Evolutionary conservation across 1,140 invertebrate genomes (phyloP), one percentile per base, ranked within the genome.

Genomic region (Cryptotermes secundus): DNA sequence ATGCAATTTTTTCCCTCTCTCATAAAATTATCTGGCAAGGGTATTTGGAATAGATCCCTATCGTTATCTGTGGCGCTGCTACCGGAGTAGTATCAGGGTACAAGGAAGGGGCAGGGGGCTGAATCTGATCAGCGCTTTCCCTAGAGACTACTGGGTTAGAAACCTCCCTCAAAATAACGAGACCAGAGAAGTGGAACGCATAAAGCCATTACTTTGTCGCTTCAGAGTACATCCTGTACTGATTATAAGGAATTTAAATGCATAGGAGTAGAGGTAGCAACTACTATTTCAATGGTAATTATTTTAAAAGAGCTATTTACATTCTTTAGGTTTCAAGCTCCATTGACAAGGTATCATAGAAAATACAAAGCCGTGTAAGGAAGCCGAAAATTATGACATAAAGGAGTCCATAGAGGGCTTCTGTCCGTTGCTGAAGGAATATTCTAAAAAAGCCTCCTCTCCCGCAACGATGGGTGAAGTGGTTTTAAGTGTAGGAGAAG

Each of bases 191-290:
- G 14, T 72, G n/a, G n/a, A 72, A n/a, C 59, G 26, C 59, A 72
- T 72, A 72, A 31, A 72, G 59, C 59, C 59, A 49, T 49, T 49
- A 19, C 16, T 31, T 72, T 72, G 59, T 31, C 26, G 31, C 59
- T 31, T 72, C 26, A 3, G 59, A 72, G n/a, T 49, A 49, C 22
- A 19, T 19, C 16, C 45, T 19, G 16, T 22, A 49, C 45, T 49
- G 45, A 49, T 49, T 72, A 72, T n/a, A 72, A 26, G 9, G n/a
- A 72, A 72, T 72, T 72, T 72, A 72, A 72, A 72, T 72, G 59
- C 59, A 72, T 72, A 72, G n/a, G 26, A 6, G 9, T n/a, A 31
- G 59, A 72, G 9, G n/a, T 72, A 72, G 59, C 59, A 72, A 72
- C 9, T 49, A 49, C 19, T 49, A 22, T 49, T 72, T 72, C n/a